Evolutionary conservation across 2,113 vertebrate genomes (phyloP).

Genomic region (Sphaerodactylus townsendi): DNA sequence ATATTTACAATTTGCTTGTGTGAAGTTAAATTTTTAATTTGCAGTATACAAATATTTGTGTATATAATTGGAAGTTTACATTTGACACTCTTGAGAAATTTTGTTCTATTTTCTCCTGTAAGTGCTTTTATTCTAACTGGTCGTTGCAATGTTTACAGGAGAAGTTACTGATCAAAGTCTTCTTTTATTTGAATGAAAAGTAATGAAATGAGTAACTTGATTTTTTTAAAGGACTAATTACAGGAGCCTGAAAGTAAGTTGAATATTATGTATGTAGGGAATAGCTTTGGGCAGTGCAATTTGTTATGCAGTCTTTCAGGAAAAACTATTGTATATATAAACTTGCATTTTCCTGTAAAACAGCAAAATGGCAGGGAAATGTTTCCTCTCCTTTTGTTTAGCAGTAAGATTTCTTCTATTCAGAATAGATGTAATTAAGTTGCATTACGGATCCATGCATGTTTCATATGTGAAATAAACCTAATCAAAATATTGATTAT

Average conservation of each 20-base stretch:
- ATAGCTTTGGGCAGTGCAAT: conserved; percentile 3
- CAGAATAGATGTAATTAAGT: background rate
- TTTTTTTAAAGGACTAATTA: conserved; percentile 38
- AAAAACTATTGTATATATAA: background rate
- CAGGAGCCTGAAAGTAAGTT: background rate
- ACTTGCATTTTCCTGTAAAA: background rate
- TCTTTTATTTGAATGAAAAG: conserved; percentile 13
- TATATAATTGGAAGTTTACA: conserved; percentile 36
- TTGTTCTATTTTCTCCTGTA: conserved; percentile 69
- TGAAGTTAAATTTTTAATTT: conserved; percentile 61
- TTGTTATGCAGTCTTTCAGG: background rate
- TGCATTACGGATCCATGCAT: conserved; percentile 18
- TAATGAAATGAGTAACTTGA: background rate
- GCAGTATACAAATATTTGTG: conserved; percentile 7
- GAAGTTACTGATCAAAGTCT: background rate
- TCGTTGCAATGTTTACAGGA: conserved; percentile 20
- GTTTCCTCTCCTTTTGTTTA: conserved; percentile 20
- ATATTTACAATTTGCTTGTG: conserved; percentile 64
- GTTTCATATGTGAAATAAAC: conserved; percentile 4
- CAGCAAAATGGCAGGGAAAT: conserved; percentile 22
- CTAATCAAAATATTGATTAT: background rate
- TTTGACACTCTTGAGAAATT: conserved; percentile 41
- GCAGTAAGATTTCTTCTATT: conserved; percentile 8
- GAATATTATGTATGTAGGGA: background rate
- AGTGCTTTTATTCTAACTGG: conserved; percentile 71